Evolutionary conservation across 2,888 invertebrate genomes (phyloP), one percentile per base, ranked within the genome.

Genomic region (Nomada lathburiana): DNA sequence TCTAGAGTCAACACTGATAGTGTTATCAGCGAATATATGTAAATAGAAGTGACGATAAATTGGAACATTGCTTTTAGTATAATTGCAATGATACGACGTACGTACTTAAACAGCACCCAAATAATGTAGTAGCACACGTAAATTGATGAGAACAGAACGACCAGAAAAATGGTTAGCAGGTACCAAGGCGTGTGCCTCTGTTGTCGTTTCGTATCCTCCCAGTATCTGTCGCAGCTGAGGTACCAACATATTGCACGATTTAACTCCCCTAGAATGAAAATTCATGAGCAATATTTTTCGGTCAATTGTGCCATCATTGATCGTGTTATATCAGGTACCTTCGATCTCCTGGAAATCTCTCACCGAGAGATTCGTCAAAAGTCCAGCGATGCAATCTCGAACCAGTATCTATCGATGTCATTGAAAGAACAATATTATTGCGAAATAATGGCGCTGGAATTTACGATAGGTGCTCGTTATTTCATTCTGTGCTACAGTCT

Each of bases 51-150:
- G 2, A 0, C 0, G 47, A 60, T 53, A 18, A 36, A n/a, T n/a
- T 3, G 3, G 13, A 16, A 10, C 9, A 5, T 36, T 36, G 36
- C 1, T 36, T 36, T 36, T 36, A 36, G 9, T 36, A 0, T 36
- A 36, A 36, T 10, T 47, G 2, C 16, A 2, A 13, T 47, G 47
- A 47, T 3, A 3, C 47, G 47, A 47, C 75, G 79, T 83, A 86
- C 91, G 76, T 91, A 98, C 98, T 98, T 98, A 94, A 98, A 98
- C 80, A 98, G 96, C 88, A 98, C 97, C 97, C 98, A 98, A 89
- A 98, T 97, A 91, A 98, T 96, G 94, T 98, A 98, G 94, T 98
- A 98, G 94, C 98, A 98, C 94, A 98, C 96, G 94, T 97, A 97
- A 84, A 98, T 96, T 63, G 97, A 97, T 70, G 97, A 95, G 60